Conservation (phyloP, 1,140 invertebrate species). For the Eulimnadia texana region DNA sequence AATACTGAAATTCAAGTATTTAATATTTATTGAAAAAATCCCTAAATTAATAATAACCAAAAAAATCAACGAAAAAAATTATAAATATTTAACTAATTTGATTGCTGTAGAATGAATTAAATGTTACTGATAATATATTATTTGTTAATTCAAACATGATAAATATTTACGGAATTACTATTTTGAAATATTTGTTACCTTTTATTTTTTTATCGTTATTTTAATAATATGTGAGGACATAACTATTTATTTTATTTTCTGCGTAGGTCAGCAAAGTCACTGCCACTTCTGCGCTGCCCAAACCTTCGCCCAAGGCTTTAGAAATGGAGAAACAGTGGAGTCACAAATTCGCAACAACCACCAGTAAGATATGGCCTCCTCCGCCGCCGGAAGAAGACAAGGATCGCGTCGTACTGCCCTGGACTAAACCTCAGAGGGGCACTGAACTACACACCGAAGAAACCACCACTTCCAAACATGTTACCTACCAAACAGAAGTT, state of each 20-base stretch:
- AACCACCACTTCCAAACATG: background rate
- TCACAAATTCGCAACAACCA: slow-evolving; percentile 34
- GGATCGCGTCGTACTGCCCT: slow-evolving; percentile 15
- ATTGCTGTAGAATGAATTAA: too few relatives aligned
- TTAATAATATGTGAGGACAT: too few relatives aligned
- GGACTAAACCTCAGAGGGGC: slow-evolving; percentile 1
- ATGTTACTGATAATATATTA: too few relatives aligned
- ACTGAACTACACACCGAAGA: background rate
- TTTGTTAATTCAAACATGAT: too few relatives aligned
- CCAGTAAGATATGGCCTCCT: slow-evolving; percentile 36
- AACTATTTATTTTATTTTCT: too few relatives aligned
- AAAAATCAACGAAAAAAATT: too few relatives aligned
- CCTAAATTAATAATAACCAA: too few relatives aligned
- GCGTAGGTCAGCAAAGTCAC: background rate
- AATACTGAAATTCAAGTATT: background rate
- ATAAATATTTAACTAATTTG: too few relatives aligned
- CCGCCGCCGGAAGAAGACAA: slow-evolving; percentile 24
- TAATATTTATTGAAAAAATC: too few relatives aligned
- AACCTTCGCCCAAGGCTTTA: slow-evolving; percentile 21
- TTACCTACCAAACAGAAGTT: background rate
- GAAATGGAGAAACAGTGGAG: slow-evolving; percentile 30
- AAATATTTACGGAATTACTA: too few relatives aligned
- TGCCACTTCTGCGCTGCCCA: slow-evolving; percentile 6
- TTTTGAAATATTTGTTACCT: too few relatives aligned
- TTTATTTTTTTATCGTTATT: too few relatives aligned